A percentile compares a stretch with the other conserved stretches of the same genome.
These are phyloP conservation scores for Phalacrocorax pelagicus DNA, from an alignment of 2,113 vertebrate species.

Conservation along the genomic window DNA sequence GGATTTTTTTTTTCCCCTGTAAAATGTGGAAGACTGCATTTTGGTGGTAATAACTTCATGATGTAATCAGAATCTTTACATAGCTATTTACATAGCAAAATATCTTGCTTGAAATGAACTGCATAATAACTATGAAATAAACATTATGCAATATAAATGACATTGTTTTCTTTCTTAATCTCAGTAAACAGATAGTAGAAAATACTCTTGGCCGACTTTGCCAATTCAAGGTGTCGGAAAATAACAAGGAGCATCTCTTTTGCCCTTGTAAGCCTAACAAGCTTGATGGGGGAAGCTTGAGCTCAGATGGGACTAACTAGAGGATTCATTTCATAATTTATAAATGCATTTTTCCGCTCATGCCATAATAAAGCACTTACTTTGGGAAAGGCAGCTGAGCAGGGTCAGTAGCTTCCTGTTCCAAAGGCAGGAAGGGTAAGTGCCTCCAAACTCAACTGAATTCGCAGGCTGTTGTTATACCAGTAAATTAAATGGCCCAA, in stretches of 20 bases:
- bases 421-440: background rate
- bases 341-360: background rate
- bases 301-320: background rate
- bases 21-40: background rate
- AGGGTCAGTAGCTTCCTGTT: background rate
- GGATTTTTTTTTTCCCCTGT: no score
- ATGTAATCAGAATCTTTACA: background rate
- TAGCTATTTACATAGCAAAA: background rate
- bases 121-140: background rate
- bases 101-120: background rate
- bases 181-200: fast-evolving
- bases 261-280: fast-evolving
- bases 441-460: background rate
- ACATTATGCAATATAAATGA: background rate
- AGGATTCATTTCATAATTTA: background rate
- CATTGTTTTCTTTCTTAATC: background rate
- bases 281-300: background rate
- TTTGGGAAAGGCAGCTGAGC: background rate
- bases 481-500: background rate
- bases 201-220: background rate
- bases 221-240: background rate
- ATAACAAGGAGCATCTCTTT: fast-evolving
- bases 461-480: background rate
- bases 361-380: background rate
- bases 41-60: background rate